These are phyloP conservation scores for Linyphia triangularis DNA, from an alignment of 2,888 invertebrate genomes.

Conservation along the genomic window DNA sequence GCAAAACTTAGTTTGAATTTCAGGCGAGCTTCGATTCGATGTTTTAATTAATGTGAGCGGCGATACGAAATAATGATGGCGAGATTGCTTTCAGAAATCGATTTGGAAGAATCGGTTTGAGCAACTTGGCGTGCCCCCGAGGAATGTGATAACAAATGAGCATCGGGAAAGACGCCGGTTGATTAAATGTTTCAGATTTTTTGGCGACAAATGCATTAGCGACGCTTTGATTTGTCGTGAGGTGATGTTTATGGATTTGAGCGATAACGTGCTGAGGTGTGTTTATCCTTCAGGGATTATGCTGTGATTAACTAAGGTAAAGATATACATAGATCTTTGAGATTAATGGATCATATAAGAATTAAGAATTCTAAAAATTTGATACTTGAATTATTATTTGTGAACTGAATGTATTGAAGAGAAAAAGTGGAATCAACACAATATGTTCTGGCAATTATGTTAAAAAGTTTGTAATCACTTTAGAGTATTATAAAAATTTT, in stretches of 20 bases:
- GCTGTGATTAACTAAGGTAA: no score
- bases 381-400: no score
- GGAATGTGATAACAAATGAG: slow-evolving; percentile 37
- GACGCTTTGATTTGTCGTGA: not conserved
- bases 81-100: slow-evolving; percentile 53
- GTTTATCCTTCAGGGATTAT: no score
- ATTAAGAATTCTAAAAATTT: no score
- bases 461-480: no score
- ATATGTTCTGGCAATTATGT: no score
- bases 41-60: slow-evolving; percentile 67
- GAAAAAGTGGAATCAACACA: no score
- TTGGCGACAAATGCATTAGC: slow-evolving; percentile 14
- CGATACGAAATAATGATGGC: slow-evolving; percentile 67
- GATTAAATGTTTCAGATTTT: slow-evolving; percentile 25
- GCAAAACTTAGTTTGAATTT: slow-evolving; percentile 72
- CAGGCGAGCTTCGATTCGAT: slow-evolving; percentile 41
- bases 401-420: no score
- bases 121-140: not conserved
- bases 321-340: no score
- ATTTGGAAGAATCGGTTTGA: slow-evolving; percentile 27
- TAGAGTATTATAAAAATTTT: no score
- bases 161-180: slow-evolving; percentile 9
- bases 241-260: not conserved
- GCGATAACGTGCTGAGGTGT: no score
- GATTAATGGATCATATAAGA: no score